Conservation (phyloP, 2,888 invertebrate species). For the Melanotus villosus region DNA sequence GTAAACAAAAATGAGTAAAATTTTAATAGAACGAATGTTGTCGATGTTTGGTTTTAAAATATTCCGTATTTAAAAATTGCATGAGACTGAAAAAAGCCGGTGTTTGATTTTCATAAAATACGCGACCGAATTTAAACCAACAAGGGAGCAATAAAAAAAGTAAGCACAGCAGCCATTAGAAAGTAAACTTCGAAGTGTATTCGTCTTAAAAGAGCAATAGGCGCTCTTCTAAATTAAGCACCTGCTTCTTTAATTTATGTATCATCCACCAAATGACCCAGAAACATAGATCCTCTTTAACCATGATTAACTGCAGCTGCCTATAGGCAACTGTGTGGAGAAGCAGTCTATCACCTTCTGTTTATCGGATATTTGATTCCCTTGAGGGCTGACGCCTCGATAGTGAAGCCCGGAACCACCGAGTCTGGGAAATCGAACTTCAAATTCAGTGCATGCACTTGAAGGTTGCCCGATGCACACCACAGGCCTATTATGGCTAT, state of each 20-base stretch:
- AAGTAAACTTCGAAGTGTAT: slow-evolving; percentile 13
- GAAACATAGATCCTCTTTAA: slow-evolving; percentile 53
- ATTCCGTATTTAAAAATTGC: not conserved
- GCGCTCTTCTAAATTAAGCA: slow-evolving; percentile 29
- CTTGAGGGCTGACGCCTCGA: slow-evolving; percentile 44
- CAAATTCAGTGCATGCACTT: slow-evolving; percentile 32
- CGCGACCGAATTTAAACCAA: slow-evolving; percentile 10
- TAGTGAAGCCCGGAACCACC: slow-evolving; percentile 24
- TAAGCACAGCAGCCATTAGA: slow-evolving; percentile 4
- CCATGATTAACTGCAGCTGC: slow-evolving; percentile 52
- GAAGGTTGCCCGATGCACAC: slow-evolving; percentile 10
- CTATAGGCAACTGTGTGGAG: slow-evolving; percentile 48
- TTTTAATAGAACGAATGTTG: too few relatives aligned
- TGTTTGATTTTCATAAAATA: slow-evolving; percentile 16
- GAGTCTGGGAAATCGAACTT: slow-evolving; percentile 24
- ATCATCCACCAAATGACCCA: slow-evolving; percentile 31
- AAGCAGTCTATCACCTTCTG: slow-evolving; percentile 53
- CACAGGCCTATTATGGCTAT: slow-evolving; percentile 23
- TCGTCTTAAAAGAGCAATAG: slow-evolving; percentile 17
- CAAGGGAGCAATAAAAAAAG: slow-evolving; percentile 22
- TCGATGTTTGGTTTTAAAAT: not conserved
- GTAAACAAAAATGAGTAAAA: too few relatives aligned
- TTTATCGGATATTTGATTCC: slow-evolving; percentile 50
- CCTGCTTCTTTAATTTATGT: slow-evolving; percentile 35
- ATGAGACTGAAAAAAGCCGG: not conserved